Evolutionary conservation across 2,888 invertebrate species (phyloP).

Genomic region (Yponomeuta sedellus): DNA sequence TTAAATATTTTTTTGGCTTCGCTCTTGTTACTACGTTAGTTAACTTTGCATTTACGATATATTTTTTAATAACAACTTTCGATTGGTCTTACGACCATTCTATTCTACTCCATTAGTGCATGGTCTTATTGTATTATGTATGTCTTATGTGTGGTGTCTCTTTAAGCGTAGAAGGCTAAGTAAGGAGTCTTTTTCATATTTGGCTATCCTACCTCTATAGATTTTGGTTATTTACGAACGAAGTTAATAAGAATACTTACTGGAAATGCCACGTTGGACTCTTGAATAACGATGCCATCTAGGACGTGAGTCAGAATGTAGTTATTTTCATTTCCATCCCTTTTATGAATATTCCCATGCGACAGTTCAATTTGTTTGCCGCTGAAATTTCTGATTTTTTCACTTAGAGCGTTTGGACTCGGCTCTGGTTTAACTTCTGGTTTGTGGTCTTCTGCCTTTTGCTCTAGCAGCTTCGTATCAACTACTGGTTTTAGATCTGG

Average conservation of each 20-base stretch:
- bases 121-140: too few relatives aligned
- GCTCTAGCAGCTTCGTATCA: slow-evolving; percentile 6
- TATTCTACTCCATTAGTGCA: too few relatives aligned
- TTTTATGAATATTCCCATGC: slow-evolving; percentile 23
- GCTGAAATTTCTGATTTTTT: slow-evolving; percentile 8
- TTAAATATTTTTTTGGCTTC: too few relatives aligned
- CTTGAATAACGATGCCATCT: slow-evolving; percentile 66
- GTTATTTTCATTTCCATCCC: slow-evolving; percentile 32
- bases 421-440: neutral
- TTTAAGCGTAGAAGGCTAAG: too few relatives aligned
- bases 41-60: too few relatives aligned
- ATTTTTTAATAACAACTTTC: too few relatives aligned
- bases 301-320: slow-evolving; percentile 58
- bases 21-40: too few relatives aligned
- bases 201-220: too few relatives aligned
- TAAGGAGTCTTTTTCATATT: too few relatives aligned
- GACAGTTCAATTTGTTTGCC: slow-evolving; percentile 27
- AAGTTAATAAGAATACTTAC: slow-evolving; percentile 36
- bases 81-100: too few relatives aligned
- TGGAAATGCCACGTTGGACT: slow-evolving; percentile 64
- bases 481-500: slow-evolving; percentile 7
- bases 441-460: neutral
- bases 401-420: neutral
- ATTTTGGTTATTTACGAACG: too few relatives aligned
- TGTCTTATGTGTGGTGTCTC: too few relatives aligned